Conservation (phyloP, 2,888 invertebrate species). For the Troides oblongomaculatus region DNA sequence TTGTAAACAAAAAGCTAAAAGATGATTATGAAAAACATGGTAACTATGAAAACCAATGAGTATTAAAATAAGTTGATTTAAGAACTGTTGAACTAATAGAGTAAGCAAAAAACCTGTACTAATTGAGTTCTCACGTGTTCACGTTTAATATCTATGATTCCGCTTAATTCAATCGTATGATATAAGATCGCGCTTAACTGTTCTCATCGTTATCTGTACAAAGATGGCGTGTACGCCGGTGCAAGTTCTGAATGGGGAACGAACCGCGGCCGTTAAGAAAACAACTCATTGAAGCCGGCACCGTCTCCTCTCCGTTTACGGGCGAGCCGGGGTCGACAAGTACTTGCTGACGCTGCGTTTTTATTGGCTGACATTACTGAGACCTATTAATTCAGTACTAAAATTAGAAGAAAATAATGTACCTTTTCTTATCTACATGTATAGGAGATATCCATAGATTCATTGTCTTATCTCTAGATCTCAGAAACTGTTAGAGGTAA, state of each 20-base stretch:
- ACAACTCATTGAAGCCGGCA: slow-evolving; percentile 40
- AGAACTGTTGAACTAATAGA: too few relatives aligned
- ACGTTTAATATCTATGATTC: background rate
- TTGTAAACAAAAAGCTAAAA: too few relatives aligned
- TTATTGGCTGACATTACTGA: background rate
- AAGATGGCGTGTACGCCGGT: slow-evolving; percentile 39
- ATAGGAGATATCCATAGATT: too few relatives aligned
- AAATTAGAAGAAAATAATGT: too few relatives aligned
- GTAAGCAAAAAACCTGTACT: background rate
- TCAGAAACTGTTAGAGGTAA: too few relatives aligned
- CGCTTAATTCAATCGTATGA: background rate
- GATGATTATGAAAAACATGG: too few relatives aligned
- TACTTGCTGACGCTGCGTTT: slow-evolving; percentile 8
- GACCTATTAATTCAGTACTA: too few relatives aligned
- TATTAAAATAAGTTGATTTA: too few relatives aligned
- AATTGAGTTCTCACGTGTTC: too few relatives aligned
- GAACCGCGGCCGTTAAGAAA: slow-evolving; percentile 42
- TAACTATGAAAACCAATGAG: too few relatives aligned
- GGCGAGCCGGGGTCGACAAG: slow-evolving; percentile 43
- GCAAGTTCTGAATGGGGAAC: slow-evolving; percentile 48
- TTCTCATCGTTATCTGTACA: slow-evolving; percentile 9
- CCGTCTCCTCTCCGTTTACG: slow-evolving; percentile 41
- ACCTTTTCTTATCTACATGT: too few relatives aligned
- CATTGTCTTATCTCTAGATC: too few relatives aligned
- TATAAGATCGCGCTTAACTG: background rate